Base-by-base conservation (phyloP, 2,888 invertebrate genomes). In the Volucella inanis region DNA sequence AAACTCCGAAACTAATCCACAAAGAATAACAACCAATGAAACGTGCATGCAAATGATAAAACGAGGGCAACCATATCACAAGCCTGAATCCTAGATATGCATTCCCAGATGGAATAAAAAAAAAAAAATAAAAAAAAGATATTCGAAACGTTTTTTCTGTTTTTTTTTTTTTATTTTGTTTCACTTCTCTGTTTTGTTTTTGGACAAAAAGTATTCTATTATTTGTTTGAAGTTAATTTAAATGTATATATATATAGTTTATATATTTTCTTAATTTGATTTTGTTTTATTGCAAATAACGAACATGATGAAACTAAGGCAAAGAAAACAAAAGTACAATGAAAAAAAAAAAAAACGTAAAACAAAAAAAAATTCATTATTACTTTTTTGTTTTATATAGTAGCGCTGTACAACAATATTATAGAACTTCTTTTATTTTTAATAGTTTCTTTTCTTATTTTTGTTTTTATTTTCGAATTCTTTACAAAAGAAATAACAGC, bases 211-310 rank as follows among this genome's bases (percentile, higher is more conserved):
- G 59, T 70, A 59, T 31, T 31, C 6, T 31, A 31, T 55, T 77
- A 70, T 47, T 62, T 62, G 54, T 52, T 31, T 72, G 71, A 54
- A 70, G 41, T 68, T 70, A 77, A 70, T 64, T 70, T 78, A 70
- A 70, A 49, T 70, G 47, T 78, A 78, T 74, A 50, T 64, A 70
- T 71, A 52, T 57, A 31, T 39, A 31, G 31, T 31, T 31, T 31
- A 31, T 31, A 31, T 31, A 31, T 31, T 31, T 31, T 31, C 31
- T 31, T 31, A 31, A 31, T 88, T 86, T 88, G 68, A 87, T 88
- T 88, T 85, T 83, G 88, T 52, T 77, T 87, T 83, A 88, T 88
- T 76, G 78, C 76, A 80, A 70, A 70, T 75, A 59, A 75, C 65
- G 75, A 61, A 80, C 31, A 84, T 59, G 38, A 59, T 59, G 52